Conservation (phyloP, 2,797 vertebrate genomes). For the Pangasius larnaudii region DNA sequence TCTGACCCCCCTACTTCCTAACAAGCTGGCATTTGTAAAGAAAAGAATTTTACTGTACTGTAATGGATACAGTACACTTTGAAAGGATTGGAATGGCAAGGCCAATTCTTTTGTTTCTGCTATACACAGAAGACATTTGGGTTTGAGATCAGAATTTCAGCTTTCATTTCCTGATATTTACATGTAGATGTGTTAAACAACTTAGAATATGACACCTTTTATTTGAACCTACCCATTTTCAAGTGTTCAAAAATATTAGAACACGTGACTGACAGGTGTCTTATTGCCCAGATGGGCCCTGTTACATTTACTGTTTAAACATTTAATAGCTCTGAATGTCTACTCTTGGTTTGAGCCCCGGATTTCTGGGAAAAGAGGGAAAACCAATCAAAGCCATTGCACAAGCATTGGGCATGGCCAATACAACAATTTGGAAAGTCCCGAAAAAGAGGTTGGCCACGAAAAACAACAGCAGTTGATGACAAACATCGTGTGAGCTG, state of each 20-base stretch:
- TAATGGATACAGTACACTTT: not conserved
- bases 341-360: not conserved
- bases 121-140: not conserved
- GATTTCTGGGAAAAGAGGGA: not conserved
- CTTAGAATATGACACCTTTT: not conserved
- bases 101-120: not conserved
- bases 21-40: not conserved
- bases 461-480: not conserved
- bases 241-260: not conserved
- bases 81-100: not conserved
- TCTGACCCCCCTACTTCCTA: not conserved
- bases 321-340: not conserved
- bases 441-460: not conserved
- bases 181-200: not conserved
- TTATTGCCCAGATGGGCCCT: not conserved
- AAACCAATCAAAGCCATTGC: no score
- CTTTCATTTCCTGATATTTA: not conserved
- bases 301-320: not conserved
- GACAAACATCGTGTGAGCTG: not conserved
- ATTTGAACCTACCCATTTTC: not conserved
- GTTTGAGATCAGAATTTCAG: not conserved
- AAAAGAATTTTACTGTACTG: not conserved
- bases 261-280: not conserved
- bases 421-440: no score
- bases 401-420: no score